Evolutionary conservation across 1,140 invertebrate genomes (phyloP).

Genomic region (Aphaenogaster floridana): DNA sequence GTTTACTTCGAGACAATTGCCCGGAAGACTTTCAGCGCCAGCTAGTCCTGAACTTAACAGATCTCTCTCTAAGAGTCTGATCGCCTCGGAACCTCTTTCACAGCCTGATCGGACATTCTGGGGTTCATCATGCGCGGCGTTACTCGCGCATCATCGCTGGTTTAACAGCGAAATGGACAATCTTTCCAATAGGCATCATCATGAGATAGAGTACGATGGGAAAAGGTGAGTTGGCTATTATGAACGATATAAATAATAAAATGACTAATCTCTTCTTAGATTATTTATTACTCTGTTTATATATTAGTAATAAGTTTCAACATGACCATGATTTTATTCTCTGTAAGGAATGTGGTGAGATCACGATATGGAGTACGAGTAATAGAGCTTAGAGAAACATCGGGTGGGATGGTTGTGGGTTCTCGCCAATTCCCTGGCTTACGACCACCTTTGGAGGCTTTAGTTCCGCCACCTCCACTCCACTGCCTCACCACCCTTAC

Average conservation of each 20-base stretch:
- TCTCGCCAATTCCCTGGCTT: slow-evolving; percentile 84
- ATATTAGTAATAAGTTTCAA: slow-evolving; percentile 16
- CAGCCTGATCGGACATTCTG: slow-evolving; percentile 84
- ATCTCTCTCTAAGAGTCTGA: slow-evolving; percentile 81
- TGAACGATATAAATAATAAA: neutral
- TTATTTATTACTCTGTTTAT: neutral
- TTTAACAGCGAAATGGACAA: slow-evolving; percentile 83
- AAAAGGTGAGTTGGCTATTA: slow-evolving; percentile 80
- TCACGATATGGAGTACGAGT: slow-evolving; percentile 88
- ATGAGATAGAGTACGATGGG: slow-evolving; percentile 82
- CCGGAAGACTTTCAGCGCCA: slow-evolving; percentile 82
- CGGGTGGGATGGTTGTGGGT: slow-evolving; percentile 83
- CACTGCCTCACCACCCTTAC: slow-evolving; percentile 80
- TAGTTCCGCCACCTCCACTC: slow-evolving; percentile 81
- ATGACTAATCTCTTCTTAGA: neutral
- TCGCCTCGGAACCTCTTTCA: slow-evolving; percentile 48
- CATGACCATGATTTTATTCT: neutral
- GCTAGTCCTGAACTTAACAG: slow-evolving; percentile 85
- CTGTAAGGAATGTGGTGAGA: slow-evolving; percentile 86
- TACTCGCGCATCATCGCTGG: slow-evolving; percentile 85
- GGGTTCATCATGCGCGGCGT: slow-evolving; percentile 82
- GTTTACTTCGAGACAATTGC: slow-evolving; percentile 51
- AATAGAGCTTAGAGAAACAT: slow-evolving; percentile 88
- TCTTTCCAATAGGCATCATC: slow-evolving; percentile 63
- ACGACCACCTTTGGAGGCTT: slow-evolving; percentile 82